Percentiles rank a stretch among this genome's conserved stretches.
Conservation (phyloP, 2,797 vertebrate genomes). For the Gorsachius magnificus region DNA sequence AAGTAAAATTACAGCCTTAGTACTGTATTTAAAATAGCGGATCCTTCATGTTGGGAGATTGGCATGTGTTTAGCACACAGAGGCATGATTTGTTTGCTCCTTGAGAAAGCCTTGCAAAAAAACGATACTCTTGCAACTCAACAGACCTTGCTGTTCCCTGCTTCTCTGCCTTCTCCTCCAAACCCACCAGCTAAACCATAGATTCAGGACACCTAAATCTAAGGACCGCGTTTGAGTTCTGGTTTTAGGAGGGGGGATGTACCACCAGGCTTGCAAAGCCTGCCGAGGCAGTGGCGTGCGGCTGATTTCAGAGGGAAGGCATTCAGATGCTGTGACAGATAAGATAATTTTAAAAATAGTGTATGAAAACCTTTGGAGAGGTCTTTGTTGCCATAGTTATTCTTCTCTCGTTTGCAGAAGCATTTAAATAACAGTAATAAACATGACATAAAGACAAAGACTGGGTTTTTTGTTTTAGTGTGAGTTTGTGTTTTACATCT, state of each 20-base stretch:
- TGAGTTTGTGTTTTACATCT: neutral
- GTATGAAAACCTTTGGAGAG: slow-evolving; percentile 37
- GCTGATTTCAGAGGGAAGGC: neutral
- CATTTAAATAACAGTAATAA: slow-evolving; percentile 48
- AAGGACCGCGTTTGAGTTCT: neutral
- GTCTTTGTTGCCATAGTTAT: slow-evolving; percentile 73
- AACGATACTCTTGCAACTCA: neutral
- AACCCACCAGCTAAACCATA: neutral
- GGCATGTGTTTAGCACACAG: slow-evolving; percentile 13
- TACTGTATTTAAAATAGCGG: neutral
- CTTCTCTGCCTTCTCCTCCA: neutral
- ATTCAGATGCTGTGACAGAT: slow-evolving; percentile 25
- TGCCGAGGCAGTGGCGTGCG: neutral
- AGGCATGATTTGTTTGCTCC: neutral
- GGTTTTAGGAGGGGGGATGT: neutral
- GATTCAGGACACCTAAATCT: neutral
- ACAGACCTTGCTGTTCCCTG: neutral
- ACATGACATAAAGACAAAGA: slow-evolving; percentile 7
- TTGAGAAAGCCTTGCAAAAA: neutral
- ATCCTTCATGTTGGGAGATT: neutral
- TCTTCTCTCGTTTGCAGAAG: slow-evolving; percentile 30
- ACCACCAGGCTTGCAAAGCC: neutral
- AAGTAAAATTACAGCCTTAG: slow-evolving; percentile 18
- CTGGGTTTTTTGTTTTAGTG: neutral
- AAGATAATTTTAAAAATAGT: slow-evolving; percentile 44